Conservation (phyloP, 2,797 vertebrate species). For the Rhinoraja longicauda region DNA sequence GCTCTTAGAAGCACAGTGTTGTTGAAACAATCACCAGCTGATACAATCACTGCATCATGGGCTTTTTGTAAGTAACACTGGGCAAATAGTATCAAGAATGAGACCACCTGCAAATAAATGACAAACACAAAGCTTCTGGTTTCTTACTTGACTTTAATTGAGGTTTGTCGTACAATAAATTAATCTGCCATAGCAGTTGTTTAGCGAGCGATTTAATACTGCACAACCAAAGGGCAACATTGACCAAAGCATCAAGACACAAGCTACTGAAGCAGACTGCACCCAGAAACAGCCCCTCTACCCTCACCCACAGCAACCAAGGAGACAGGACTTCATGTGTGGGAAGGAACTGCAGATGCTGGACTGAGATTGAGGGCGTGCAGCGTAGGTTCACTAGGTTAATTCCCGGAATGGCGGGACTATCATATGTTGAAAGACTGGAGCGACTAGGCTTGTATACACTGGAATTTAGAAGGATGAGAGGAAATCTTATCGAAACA, state of each 20-base stretch:
- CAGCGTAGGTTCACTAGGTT: too few relatives aligned
- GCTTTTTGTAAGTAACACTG: background rate
- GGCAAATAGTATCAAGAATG: background rate
- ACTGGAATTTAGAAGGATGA: too few relatives aligned
- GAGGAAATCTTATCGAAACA: too few relatives aligned
- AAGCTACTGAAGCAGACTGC: background rate
- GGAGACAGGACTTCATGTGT: background rate
- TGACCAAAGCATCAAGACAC: background rate
- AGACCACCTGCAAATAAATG: background rate
- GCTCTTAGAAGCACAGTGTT: background rate
- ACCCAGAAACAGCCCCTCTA: too few relatives aligned
- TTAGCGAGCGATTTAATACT: background rate
- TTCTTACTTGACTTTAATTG: background rate
- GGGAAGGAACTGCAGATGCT: too few relatives aligned
- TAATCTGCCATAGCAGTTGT: background rate
- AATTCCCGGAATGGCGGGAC: too few relatives aligned
- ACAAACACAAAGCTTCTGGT: background rate
- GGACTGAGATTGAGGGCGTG: too few relatives aligned
- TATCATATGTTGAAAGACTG: too few relatives aligned
- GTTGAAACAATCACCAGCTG: background rate
- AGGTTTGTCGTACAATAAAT: conserved; percentile 28
- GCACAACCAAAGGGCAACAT: background rate
- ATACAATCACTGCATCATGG: background rate
- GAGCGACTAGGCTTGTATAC: too few relatives aligned
- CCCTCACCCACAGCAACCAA: background rate